Evolutionary conservation across 2,888 invertebrate species (phyloP), one percentile per base, ranked within the genome.

Genomic region (Megaustenia siamemsis): DNA sequence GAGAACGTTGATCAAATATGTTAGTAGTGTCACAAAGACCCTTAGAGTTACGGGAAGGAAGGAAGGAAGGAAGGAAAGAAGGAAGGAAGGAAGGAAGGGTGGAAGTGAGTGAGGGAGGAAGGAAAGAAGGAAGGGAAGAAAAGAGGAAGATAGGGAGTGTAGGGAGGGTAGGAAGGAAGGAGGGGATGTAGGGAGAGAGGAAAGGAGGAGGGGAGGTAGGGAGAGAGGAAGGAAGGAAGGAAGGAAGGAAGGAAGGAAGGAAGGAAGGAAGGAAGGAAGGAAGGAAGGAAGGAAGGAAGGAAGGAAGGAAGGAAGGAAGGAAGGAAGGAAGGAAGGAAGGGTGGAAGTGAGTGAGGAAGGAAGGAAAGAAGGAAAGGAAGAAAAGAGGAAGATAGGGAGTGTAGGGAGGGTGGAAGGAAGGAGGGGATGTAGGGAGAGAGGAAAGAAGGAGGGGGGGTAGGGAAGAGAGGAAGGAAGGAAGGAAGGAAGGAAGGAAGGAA

Each of bases 301-400:
- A 6, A 49, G 15, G 49, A 24, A 24, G 18, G 60, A n/a, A 24
- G 24, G n/a, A 10, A 21, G 10, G 60, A 18, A 5, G 60, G 60
- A 21, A 5, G 5, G 18, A 60, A 60, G 5, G 60, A 21, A 24
- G 60, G 60, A 8, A 24, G 60, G 24, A 60, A 60, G 60, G 60
- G 18, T 60, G 10, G 60, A 5, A 24, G 15, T 10, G 43, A 32
- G 12, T 43, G 18, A 43, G 66, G 32, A 32, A 53, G 49, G 38
- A 49, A 69, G 43, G 68, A 80, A 69, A 45, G 68, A 68, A 45
- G 68, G 45, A 4, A 69, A 49, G 63, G 63, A 66, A 80, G 68
- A 68, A 32, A 80, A 15, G 53, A 28, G 66, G 69, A 43, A 63
- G 43, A 32, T 43, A 43, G 21, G 10, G 35, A 4, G 53, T 35